Evolutionary conservation across 2,113 vertebrate species (phyloP).

Genomic region (Aegithalos caudatus): DNA sequence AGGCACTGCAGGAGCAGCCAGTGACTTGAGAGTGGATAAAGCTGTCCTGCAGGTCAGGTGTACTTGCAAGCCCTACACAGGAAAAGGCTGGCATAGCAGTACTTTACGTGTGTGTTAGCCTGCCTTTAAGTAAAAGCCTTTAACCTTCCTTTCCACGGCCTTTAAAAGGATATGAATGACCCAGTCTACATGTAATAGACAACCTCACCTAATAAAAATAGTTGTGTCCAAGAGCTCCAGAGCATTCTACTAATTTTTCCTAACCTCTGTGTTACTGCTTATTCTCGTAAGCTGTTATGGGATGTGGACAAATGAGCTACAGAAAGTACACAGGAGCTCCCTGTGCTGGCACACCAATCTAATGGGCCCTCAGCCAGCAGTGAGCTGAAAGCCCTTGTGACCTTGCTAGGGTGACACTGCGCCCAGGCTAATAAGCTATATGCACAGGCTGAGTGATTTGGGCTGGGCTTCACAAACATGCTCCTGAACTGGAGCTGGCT

Average conservation of each 20-base stretch:
- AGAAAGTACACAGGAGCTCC: background rate
- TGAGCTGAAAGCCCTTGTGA: background rate
- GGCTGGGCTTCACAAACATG: conserved; percentile 20
- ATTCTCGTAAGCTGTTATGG: background rate
- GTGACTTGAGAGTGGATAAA: background rate
- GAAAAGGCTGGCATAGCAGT: background rate
- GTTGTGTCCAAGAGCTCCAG: background rate
- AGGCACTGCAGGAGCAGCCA: background rate
- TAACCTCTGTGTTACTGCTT: background rate
- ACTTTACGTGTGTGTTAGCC: background rate
- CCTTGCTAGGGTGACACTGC: conserved; percentile 23
- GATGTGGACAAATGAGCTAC: background rate
- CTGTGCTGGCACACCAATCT: background rate
- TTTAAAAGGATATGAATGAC: background rate
- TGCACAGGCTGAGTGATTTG: background rate
- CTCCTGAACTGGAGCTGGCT: conserved; percentile 4
- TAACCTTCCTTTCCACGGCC: background rate
- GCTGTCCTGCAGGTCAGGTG: background rate
- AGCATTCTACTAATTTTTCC: background rate
- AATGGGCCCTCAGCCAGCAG: background rate
- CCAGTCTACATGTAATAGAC: background rate
- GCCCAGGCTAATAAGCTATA: background rate
- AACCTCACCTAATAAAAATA: background rate
- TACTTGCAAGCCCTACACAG: background rate
- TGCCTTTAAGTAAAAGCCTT: background rate